Evolutionary conservation across 2,797 vertebrate genomes (phyloP), one percentile per base, ranked within the genome.

Genomic region (Pterois miles): DNA sequence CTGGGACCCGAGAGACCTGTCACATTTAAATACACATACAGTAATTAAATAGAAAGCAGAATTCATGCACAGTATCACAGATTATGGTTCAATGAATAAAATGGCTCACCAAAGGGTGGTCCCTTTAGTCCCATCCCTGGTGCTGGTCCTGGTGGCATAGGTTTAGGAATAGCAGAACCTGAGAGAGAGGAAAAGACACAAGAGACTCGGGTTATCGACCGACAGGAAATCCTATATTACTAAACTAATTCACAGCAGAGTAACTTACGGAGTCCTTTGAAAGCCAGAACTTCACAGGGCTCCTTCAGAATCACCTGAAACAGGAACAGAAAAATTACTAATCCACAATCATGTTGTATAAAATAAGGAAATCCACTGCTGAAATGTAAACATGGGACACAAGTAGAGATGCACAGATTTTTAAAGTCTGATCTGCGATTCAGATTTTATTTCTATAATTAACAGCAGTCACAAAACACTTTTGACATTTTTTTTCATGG

Each of bases 261-360:
- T 29, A 48, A 94, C 96, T 93, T 90, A 96, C 96, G 89, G 65
- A 96, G 89, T 87, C 89, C 90, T 89, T 94, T 90, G 63, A 96
- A 96, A 27, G 87, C 93, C 29, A 78, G 71, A 1, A 96, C 90
- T 0, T 95, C 92, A 88, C 23, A 88, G 5, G 95, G 95, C 80
- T 96, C 96, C 73, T 91, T 95, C 56, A 95, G 72, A 50, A 96
- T 87, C 31, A 96, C 93, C 96, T 96, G 52, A 59, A 90, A 48
- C 4, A 36, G 23, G 5, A 70, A 77, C 11, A 75, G 12, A n/a
- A 31, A 64, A 56, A 56, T 5, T 16, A 43, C 3, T 65, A 57
- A 58, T 71, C 20, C 2, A 2, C 1, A 48, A 36, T 33, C 25
- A 46, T 9, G 9, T 50, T 12, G 27, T 65, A 8, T 54, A 20